Evolutionary conservation across 2,888 invertebrate species (phyloP), one percentile per base, ranked within the genome.

Genomic region (Alitta virens): DNA sequence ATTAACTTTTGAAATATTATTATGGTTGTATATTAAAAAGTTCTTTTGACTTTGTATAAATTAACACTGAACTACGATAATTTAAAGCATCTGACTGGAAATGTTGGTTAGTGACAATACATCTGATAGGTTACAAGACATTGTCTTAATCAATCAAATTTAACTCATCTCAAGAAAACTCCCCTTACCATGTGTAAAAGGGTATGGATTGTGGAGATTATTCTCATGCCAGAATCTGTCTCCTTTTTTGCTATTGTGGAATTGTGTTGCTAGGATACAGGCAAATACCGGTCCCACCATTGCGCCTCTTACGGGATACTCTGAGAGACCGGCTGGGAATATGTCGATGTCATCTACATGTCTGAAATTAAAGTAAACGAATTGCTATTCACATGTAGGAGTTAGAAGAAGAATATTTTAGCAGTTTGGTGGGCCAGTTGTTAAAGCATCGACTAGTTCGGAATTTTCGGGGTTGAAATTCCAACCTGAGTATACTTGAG

Each of bases 221-320:
- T 26, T 58, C 49, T 95, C 94, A 76, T 94, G 94, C 92, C 93
- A 95, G 84, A 88, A 91, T 52, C 93, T 85, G 82, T 95, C 95
- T 0, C 91, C 94, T 49, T 84, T 80, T 83, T 92, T 91, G 25
- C 92, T 79, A 54, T 92, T 84, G 18, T 88, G 80, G 83, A 94
- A 95, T 84, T 95, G 94, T 83, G 91, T 91, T 0, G 90, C 86
- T 52, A 95, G 85, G 65, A 95, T 84, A 75, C 94, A 95, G 21
- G 88, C 89, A 59, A 94, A 87, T 1, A 93, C 90, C 0, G 94
- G 91, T 0, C 94, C 94, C 56, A 94, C 86, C 24, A 93, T 86
- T 1, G 90, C 89, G 2, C 90, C 91, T 71, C 84, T 82, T 62
- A 85, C 89, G 63, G 91, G 91, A 12, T 86, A 85, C 78, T 96